Evolutionary conservation across 2,113 vertebrate genomes (phyloP), one percentile per base, ranked within the genome.

Genomic region (Glaucomys volans): DNA sequence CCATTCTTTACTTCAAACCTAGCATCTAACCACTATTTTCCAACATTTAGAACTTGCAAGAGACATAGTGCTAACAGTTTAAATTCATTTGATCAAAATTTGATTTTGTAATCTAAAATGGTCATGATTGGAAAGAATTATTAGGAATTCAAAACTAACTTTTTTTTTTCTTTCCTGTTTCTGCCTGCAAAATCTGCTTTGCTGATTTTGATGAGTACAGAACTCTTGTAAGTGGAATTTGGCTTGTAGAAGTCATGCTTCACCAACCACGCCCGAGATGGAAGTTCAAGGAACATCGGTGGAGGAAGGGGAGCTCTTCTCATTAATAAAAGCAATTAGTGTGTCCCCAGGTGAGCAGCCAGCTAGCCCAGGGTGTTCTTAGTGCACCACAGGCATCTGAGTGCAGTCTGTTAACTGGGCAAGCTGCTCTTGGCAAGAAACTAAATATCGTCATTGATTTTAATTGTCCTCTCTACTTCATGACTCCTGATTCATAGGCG

Each of bases 281-380:
- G 90, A 97, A 97, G 95, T 97, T 97, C 96, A 98, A 97, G 97
- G 97, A 95, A 90, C 95, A 97, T 94, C 83, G 91, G 90, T 96
- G 93, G 92, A 98, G 93, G 81, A 97, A 96, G 94, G 89, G 69
- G 97, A 98, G 85, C 6, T 89, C 96, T 96, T 97, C 97, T 98
- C 97, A 97, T 98, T 99, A 98, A 98, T 98, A 97, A 98, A 98
- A 98, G 92, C 97, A 98, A 98, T 98, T 98, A 98, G 86, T 1
- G 5, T 87, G 93, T 82, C 42, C 96, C 96, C 97, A 98, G 95
- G 95, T 95, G 97, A 97, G 96, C 97, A 94, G 82, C 87, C 97
- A 97, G 94, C 87, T 77, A 97, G 75, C 8, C 80, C 84, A 66
- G 2, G 50, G 91, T 80, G 86, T 94, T 95, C 67, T 95, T 7